A percentile compares a stretch with the other conserved stretches of the same genome.
Evolutionary conservation across 2,113 vertebrate genomes (phyloP).

Genomic region (Cololabis saira): DNA sequence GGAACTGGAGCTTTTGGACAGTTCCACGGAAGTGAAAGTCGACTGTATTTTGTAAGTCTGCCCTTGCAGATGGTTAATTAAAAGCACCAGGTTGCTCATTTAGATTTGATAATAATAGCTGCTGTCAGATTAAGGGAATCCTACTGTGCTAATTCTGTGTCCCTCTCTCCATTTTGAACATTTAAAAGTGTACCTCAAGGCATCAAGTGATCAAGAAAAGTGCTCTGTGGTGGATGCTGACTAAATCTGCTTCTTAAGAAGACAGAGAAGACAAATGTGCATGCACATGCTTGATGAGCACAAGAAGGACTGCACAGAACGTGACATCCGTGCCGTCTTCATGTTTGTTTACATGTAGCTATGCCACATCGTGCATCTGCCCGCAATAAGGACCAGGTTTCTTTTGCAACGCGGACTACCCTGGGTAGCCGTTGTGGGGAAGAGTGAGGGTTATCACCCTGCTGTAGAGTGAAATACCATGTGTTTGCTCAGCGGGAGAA

Average conservation of each 20-base stretch:
- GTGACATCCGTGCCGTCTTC: conserved; percentile 2
- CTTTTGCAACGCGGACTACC: conserved; percentile 62
- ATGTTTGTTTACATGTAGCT: conserved; percentile 16
- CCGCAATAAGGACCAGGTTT: conserved; percentile 31
- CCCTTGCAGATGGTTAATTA: too few species aligned
- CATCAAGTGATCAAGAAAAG: too few species aligned
- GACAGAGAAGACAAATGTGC: neutral
- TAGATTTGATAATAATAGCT: too few species aligned
- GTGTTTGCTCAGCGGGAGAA: conserved; percentile 88
- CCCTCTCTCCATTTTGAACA: too few species aligned
- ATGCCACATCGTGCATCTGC: conserved; percentile 27
- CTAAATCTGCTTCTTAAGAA: too few species aligned
- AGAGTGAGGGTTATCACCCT: conserved; percentile 70
- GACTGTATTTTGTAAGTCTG: too few species aligned
- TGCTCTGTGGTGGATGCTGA: too few species aligned
- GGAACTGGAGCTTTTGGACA: neutral
- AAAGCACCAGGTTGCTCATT: too few species aligned
- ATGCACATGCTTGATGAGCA: neutral
- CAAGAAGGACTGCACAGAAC: neutral
- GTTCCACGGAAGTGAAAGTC: too few species aligned
- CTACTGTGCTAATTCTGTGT: too few species aligned
- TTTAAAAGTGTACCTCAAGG: too few species aligned
- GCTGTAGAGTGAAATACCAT: conserved; percentile 85
- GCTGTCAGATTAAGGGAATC: too few species aligned
- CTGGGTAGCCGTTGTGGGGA: conserved; percentile 51